These are phyloP conservation scores for Meloe dianella DNA, from an alignment of 2,888 invertebrate genomes.

Conservation along the genomic window DNA sequence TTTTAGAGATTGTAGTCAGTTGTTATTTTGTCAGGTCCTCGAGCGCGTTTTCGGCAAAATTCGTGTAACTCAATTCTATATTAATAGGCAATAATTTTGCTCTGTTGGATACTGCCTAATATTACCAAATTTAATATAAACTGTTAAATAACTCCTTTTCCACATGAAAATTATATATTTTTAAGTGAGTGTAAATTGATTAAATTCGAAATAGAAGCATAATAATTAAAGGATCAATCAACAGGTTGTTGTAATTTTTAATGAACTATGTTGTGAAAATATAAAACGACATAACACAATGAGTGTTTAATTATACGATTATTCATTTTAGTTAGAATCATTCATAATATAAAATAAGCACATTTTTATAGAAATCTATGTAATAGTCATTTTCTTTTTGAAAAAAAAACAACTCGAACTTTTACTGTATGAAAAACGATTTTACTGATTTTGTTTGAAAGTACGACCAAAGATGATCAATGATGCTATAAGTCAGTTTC, in stretches of 20 bases:
- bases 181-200: neutral
- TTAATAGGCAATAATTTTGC: too few relatives aligned
- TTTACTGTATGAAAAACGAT: neutral
- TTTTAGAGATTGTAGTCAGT: too few relatives aligned
- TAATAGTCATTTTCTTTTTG: neutral
- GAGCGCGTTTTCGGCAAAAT: too few relatives aligned
- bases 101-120: neutral
- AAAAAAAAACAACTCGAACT: neutral
- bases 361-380: too few relatives aligned
- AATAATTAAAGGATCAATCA: neutral
- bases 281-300: neutral
- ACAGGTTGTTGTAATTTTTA: conserved; percentile 8
- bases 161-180: neutral
- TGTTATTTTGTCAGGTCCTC: too few relatives aligned
- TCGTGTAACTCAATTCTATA: neutral
- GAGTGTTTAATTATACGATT: neutral
- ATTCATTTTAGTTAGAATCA: neutral
- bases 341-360: too few relatives aligned
- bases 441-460: neutral
- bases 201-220: neutral
- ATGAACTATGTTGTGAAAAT: neutral
- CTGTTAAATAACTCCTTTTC: neutral
- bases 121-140: neutral
- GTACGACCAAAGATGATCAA: neutral
- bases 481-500: conserved; percentile 11